phyloP scores from a whole-genome alignment of 2,888 invertebrate species.

The Tiliacea aurago region DNA sequence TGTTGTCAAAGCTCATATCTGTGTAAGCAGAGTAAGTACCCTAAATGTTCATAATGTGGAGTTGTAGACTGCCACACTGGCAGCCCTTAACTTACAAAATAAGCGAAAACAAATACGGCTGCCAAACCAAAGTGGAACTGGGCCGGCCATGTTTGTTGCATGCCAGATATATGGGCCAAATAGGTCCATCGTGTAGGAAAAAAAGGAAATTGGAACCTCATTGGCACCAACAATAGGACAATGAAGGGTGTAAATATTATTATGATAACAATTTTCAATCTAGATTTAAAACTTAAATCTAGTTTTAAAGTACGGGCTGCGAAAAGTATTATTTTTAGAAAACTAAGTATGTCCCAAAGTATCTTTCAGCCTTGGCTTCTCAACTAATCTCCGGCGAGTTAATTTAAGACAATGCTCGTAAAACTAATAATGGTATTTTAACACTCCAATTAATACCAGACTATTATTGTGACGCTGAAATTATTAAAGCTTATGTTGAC shows the following conservation, averaged over 20 bases:
- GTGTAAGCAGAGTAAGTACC: no score
- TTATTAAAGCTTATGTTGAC: conserved; percentile 10
- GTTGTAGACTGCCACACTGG: neutral
- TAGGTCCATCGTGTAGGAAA: neutral
- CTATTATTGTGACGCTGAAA: conserved; percentile 21
- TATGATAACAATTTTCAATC: neutral
- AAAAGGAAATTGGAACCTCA: neutral
- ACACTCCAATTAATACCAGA: neutral
- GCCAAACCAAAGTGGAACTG: conserved; percentile 47
- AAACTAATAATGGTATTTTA: conserved; percentile 13
- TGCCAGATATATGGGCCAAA: conserved; percentile 56
- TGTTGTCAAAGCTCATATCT: no score
- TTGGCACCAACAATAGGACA: neutral
- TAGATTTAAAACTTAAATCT: neutral
- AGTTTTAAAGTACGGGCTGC: neutral
- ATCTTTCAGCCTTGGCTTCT: neutral
- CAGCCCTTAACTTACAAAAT: conserved; percentile 44
- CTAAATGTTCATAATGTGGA: no score
- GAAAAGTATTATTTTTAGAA: neutral
- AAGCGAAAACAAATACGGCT: conserved; percentile 37
- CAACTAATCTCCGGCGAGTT: conserved; percentile 6
- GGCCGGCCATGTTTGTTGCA: conserved; percentile 45
- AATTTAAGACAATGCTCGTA: conserved; percentile 19
- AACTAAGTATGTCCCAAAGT: neutral
- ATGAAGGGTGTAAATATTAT: neutral